These are phyloP conservation scores for Phoenicopterus ruber DNA, from an alignment of 2,113 vertebrate species.

Conservation along the genomic window DNA sequence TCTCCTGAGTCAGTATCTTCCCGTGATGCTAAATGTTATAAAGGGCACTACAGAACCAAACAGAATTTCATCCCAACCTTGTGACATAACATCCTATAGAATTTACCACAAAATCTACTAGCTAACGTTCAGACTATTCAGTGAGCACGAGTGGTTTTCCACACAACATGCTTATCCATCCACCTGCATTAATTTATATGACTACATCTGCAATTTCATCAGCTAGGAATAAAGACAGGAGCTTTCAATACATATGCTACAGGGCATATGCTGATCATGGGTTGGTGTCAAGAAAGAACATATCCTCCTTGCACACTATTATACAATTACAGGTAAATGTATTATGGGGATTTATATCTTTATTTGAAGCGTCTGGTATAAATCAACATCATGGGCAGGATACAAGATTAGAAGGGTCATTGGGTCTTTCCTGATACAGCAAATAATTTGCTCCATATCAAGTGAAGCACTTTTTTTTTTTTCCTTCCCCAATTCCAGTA, in stretches of 20 bases:
- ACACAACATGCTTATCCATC: neutral
- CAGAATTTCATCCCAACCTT: neutral
- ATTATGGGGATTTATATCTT: conserved; percentile 39
- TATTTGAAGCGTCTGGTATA: conserved; percentile 48
- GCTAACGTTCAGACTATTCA: neutral
- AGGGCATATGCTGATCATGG: neutral
- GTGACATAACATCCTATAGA: neutral
- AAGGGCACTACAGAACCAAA: neutral
- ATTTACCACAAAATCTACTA: neutral
- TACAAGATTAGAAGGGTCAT: conserved; percentile 52
- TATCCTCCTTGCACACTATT: neutral
- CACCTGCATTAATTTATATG: neutral
- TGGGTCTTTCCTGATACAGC: conserved; percentile 45
- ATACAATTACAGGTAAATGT: conserved; percentile 28
- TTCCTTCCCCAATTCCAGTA: conserved; percentile 20
- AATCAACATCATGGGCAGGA: conserved; percentile 27
- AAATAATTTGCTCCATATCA: neutral
- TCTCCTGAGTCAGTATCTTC: neutral
- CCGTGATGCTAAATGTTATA: neutral
- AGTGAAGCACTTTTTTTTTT: neutral
- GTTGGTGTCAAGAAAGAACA: conserved; percentile 33
- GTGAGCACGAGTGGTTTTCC: neutral
- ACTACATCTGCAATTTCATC: neutral
- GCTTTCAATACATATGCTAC: neutral
- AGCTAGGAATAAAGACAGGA: neutral